A percentile compares a stretch with the other conserved stretches of the same genome.
Evolutionary conservation across 1,140 invertebrate species (phyloP).

Genomic region (Meteorus sp.): DNA sequence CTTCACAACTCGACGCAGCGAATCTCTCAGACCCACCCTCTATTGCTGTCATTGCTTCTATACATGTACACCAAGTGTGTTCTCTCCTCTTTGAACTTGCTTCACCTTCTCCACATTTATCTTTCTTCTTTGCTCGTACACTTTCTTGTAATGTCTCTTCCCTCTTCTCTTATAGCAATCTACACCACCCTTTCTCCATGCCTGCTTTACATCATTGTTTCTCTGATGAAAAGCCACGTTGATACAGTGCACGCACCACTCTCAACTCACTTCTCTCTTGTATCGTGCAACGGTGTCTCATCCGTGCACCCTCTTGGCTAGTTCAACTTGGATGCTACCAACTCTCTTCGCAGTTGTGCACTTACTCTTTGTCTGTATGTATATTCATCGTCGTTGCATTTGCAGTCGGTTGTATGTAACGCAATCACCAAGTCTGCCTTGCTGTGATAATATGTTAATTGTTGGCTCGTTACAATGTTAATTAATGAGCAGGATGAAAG

Average conservation of each 20-base stretch:
- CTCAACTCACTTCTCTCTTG: constrained; percentile 11
- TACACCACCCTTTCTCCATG: constrained; percentile 4
- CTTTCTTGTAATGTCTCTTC: not conserved
- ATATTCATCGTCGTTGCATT: no score
- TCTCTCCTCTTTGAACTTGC: constrained; percentile 5
- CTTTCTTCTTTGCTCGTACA: no score
- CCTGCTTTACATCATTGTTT: constrained; percentile 32
- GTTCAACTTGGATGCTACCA: not conserved
- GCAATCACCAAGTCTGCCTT: constrained; percentile 39
- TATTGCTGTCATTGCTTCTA: not conserved
- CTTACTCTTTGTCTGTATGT: no score
- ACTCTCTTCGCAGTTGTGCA: no score
- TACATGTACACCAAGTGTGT: not conserved
- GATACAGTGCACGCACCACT: constrained; percentile 10
- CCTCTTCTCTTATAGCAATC: not conserved
- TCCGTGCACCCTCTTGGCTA: not conserved
- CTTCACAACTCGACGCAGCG: constrained; percentile 22
- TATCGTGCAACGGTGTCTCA: no score
- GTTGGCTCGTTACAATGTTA: constrained; percentile 43
- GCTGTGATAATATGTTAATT: constrained; percentile 49
- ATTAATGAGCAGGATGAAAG: constrained; percentile 36
- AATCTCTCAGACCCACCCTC: not conserved
- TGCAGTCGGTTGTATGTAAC: no score
- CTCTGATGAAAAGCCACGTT: constrained; percentile 27
- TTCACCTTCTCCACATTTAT: constrained; percentile 6